Conservation (phyloP, 2,113 vertebrate genomes). For the Equus quagga region DNA sequence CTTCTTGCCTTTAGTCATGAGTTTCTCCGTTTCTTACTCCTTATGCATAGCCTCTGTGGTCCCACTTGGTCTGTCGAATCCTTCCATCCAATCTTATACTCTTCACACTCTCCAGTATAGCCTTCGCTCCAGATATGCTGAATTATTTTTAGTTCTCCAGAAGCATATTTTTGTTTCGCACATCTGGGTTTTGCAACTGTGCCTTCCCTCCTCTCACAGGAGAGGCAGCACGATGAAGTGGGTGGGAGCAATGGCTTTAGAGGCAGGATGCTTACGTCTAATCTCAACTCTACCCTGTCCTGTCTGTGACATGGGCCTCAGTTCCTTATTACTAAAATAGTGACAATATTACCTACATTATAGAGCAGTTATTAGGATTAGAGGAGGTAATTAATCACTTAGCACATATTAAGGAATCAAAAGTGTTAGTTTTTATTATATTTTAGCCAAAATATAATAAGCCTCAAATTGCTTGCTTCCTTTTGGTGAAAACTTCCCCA, state of each 20-base stretch:
- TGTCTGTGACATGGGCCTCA: background rate
- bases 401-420: background rate
- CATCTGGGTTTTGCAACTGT: background rate
- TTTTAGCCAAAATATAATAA: background rate
- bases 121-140: background rate
- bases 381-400: background rate
- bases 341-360: background rate
- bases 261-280: background rate
- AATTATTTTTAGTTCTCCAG: background rate
- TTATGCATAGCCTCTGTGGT: background rate
- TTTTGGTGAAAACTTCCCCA: background rate
- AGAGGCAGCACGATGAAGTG: rapidly evolving
- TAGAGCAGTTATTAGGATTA: background rate
- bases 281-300: background rate
- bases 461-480: background rate
- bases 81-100: background rate
- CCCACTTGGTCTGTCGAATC: background rate
- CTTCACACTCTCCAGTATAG: background rate
- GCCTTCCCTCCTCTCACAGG: background rate
- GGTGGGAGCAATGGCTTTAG: background rate
- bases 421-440: background rate
- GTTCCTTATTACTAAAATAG: background rate
- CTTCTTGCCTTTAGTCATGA: background rate
- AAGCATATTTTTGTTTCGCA: background rate
- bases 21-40: background rate